Conservation (phyloP, 2,888 invertebrate genomes). For the Eugnorisma glareosa region DNA sequence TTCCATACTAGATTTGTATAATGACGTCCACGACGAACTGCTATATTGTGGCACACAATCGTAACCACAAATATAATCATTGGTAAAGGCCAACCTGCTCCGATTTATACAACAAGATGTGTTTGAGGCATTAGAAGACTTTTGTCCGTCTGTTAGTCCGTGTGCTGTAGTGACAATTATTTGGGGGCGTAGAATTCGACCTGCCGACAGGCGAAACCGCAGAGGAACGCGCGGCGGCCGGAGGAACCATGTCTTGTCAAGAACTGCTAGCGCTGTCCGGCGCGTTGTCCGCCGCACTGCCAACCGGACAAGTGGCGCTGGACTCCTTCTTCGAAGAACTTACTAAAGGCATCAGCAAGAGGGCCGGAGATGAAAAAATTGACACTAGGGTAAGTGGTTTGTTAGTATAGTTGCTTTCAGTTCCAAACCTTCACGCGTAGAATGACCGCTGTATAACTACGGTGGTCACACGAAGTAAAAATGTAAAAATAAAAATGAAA, state of each 20-base stretch:
- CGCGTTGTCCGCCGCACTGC: constrained; percentile 96
- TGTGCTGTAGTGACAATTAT: constrained; percentile 75
- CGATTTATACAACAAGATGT: constrained; percentile 55
- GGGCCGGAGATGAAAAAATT: constrained; percentile 86
- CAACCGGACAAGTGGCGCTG: constrained; percentile 95
- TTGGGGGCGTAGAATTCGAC: constrained; percentile 87
- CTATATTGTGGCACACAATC: background rate
- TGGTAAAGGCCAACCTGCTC: background rate
- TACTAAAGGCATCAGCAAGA: constrained; percentile 92
- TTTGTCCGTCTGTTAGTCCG: constrained; percentile 46
- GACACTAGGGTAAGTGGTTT: constrained; percentile 81
- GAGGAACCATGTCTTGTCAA: constrained; percentile 95
- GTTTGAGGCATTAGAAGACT: constrained; percentile 60
- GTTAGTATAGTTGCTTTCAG: background rate
- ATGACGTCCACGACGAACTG: background rate
- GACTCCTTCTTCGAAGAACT: constrained; percentile 96
- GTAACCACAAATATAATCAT: background rate
- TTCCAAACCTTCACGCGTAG: background rate
- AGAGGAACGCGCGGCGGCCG: constrained; percentile 85
- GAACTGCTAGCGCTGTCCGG: constrained; percentile 97
- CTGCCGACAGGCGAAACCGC: constrained; percentile 87
- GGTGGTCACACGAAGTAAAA: background rate
- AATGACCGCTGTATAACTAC: background rate
- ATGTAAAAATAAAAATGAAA: background rate
- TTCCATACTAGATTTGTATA: background rate